Evolutionary conservation across 1,140 invertebrate species (phyloP).

Genomic region (Yoshiicerus persimilis): DNA sequence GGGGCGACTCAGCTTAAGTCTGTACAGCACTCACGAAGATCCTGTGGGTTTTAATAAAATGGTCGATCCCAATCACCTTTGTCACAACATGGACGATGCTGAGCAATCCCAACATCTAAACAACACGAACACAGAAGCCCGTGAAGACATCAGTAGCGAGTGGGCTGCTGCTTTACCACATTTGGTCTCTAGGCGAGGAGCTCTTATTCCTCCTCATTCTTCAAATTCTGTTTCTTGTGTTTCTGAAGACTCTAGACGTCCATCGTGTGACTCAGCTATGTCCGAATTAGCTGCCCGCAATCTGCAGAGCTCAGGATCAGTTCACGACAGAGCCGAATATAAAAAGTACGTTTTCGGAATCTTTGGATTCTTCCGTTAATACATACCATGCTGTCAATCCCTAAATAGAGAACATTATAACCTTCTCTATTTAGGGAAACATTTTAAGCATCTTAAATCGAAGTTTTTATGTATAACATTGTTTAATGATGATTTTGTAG

Average conservation of each 20-base stretch:
- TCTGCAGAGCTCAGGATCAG: not conserved
- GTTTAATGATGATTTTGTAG: not conserved
- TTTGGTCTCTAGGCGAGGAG: slow-evolving; percentile 77
- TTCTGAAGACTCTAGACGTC: slow-evolving; percentile 30
- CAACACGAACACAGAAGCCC: slow-evolving; percentile 47
- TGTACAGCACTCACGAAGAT: slow-evolving; percentile 82
- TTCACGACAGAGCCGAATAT: not conserved
- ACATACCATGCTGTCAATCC: not conserved
- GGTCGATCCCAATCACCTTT: slow-evolving; percentile 44
- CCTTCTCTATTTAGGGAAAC: no score
- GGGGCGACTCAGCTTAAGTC: slow-evolving; percentile 80
- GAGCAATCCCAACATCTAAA: slow-evolving; percentile 52
- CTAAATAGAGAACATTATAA: no score
- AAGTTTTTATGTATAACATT: no score
- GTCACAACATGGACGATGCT: slow-evolving; percentile 28
- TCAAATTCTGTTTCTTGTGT: slow-evolving; percentile 50
- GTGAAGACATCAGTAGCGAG: slow-evolving; percentile 71
- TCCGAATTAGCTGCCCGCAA: slow-evolving; percentile 20
- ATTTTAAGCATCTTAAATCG: no score
- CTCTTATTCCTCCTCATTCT: slow-evolving; percentile 57
- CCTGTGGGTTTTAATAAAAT: slow-evolving; percentile 67
- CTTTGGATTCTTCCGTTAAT: not conserved
- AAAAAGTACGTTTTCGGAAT: not conserved
- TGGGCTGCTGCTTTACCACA: slow-evolving; percentile 87
- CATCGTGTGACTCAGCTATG: slow-evolving; percentile 35